phyloP scores from a whole-genome alignment of 2,797 vertebrate species.

The Pelodytes ibericus region DNA sequence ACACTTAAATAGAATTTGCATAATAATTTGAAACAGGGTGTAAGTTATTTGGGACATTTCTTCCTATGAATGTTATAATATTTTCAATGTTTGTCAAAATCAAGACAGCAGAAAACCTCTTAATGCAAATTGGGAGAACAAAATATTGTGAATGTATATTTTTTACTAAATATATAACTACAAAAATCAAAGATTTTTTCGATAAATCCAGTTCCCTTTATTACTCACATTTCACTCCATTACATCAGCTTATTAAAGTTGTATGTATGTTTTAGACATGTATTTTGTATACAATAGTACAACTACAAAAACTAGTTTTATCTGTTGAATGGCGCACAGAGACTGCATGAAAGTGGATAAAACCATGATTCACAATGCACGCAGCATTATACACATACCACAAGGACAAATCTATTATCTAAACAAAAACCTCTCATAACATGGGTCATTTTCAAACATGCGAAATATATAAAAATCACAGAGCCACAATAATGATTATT shows the following conservation, averaged over 20 bases:
- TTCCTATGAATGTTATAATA: too few relatives aligned
- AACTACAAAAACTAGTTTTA: conserved; percentile 37
- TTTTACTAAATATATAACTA: too few relatives aligned
- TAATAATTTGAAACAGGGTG: too few relatives aligned
- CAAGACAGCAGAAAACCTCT: too few relatives aligned
- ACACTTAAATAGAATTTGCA: too few relatives aligned
- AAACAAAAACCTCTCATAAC: conserved; percentile 14
- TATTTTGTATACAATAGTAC: conserved; percentile 48
- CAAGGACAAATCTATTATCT: conserved; percentile 32
- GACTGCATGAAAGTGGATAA: conserved; percentile 27
- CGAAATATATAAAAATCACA: too few relatives aligned
- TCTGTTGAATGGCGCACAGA: conserved; percentile 11
- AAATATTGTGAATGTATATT: too few relatives aligned
- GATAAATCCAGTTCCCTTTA: background rate
- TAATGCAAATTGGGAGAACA: too few relatives aligned
- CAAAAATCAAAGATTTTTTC: too few relatives aligned
- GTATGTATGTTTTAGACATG: conserved; percentile 15
- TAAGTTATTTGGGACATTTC: too few relatives aligned
- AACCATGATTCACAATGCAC: conserved; percentile 9
- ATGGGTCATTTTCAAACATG: background rate
- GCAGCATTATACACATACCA: conserved; percentile 23
- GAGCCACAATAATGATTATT: too few relatives aligned
- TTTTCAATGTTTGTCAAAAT: too few relatives aligned
- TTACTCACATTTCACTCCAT: background rate
- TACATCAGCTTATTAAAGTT: conserved; percentile 10